Base-by-base conservation (phyloP, 2,888 invertebrate species). In the Pinctada fucata region DNA sequence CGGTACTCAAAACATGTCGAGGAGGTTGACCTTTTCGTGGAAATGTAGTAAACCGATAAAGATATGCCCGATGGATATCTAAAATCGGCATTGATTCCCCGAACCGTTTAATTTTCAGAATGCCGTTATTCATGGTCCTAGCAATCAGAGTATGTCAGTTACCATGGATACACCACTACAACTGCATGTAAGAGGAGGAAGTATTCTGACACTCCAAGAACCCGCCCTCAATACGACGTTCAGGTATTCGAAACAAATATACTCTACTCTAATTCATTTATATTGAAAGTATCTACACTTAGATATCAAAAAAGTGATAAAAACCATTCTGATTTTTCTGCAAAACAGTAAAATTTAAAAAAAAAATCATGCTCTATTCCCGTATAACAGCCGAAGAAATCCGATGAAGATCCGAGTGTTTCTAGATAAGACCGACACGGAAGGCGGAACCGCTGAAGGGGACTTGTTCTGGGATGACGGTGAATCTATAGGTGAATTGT, bases 381-480 rank as follows among this genome's bases (percentile, higher is more conserved):
- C n/a, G n/a, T n/a, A 31, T 6, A 3, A 31, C 83, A 93, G 93
- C 45, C 94, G 96, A 72, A 93, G 94, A 85, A 94, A 95, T 52
- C 94, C 95, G 67, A 93, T 96, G 81, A 94, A 95, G 86, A 93
- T 97, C 50, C 88, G 95, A 6, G 94, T 95, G 0, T 95, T 94
- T 0, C 93, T 95, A 0, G 94, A 95, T 88, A 86, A 87, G 87
- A 86, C 87, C 13, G 88, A 87, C 50, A 95, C 95, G 0, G 87
- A 92, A 1, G 86, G 87, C 2, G 93, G 93, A 10, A 88, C 86
- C 47, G 96, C 95, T 0, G 82, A 78, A 1, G 96, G 96, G 2
- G 94, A 95, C 72, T 93, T 97, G 2, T 97, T 95, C 93, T 96
- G 96, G 96, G 97, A 97, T 90, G 96, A 96, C 87, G 96, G 96